Base-by-base conservation (phyloP, 2,888 invertebrate genomes). In the Oxyscelio sp. region DNA sequence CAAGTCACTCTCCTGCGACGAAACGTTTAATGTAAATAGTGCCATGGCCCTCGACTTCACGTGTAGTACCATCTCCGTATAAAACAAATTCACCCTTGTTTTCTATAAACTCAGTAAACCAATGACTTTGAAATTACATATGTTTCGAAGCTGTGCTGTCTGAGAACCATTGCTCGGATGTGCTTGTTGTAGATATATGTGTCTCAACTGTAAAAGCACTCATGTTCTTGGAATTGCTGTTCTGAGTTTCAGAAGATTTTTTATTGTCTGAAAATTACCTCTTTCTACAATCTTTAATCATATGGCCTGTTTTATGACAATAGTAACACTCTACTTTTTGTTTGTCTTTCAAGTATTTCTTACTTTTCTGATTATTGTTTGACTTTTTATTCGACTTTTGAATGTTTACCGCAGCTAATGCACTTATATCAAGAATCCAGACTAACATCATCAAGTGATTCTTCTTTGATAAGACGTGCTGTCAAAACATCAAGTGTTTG, bases 71-170 rank as follows among this genome's bases (percentile, higher is more conserved):
- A 54, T 74, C 73, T 52, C 73, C 63, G 6, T 61, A 54, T 19
- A 27, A 61, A 50, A 61, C 61, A 43, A 15, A 45, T n/a, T 74
- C 38, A 45, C 31, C n/a, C 2, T 61, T 40, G 48, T 40, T 38
- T 27, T 61, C 40, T 9, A 11, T 22, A 19, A 74, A 74, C 0
- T 74, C 73, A 31, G 52, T 13, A 61, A 74, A 74, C 73, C 73
- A 74, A 34, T 74, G 50, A 52, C 45, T 50, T 31, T 63, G 40
- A 11, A 52, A 74, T 21, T 52, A 54, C 54, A 74, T 74, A 38
- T 74, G 73, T 24, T 74, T 52, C 11, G 61, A 74, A 13, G 61
- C 52, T 40, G 43, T 45, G n/a, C 74, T 63, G 24, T 74, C 74
- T 31, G 22, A 11, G 17, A 63, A 74, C 63, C 74, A 74, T n/a